These are phyloP conservation scores for Emesis furor DNA, from an alignment of 2,888 invertebrate genomes.

Conservation along the genomic window DNA sequence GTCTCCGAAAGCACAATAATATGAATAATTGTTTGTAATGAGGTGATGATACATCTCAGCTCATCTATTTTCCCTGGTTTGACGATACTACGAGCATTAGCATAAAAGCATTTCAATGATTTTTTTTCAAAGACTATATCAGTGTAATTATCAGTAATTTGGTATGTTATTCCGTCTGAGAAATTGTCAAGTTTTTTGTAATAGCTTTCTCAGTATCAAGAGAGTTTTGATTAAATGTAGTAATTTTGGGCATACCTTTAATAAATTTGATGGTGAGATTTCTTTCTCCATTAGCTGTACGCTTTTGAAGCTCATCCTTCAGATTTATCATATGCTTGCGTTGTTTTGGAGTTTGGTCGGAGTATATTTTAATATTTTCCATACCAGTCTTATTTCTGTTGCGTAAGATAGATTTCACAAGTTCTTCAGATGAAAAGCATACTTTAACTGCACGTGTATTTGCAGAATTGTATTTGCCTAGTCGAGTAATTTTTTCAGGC, in stretches of 20 bases:
- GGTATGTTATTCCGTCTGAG: too few relatives aligned
- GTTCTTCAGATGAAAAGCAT: not conserved
- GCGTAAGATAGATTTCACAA: not conserved
- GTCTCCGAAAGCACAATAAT: slow-evolving; percentile 65
- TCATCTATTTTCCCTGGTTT: slow-evolving; percentile 44
- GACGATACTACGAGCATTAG: slow-evolving; percentile 34
- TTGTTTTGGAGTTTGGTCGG: slow-evolving; percentile 62
- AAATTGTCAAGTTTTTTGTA: slow-evolving; percentile 16
- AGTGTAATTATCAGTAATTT: too few relatives aligned
- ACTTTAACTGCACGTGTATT: not conserved
- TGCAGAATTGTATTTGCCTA: not conserved
- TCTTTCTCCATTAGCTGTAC: slow-evolving; percentile 48
- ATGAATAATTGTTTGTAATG: slow-evolving; percentile 44
- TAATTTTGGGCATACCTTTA: slow-evolving; percentile 62
- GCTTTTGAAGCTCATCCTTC: slow-evolving; percentile 38
- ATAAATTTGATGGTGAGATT: slow-evolving; percentile 60
- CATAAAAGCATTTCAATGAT: slow-evolving; percentile 39
- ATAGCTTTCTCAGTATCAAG: too few relatives aligned
- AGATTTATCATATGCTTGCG: slow-evolving; percentile 45
- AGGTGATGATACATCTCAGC: slow-evolving; percentile 23
- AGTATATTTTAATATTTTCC: not conserved
- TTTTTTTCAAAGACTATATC: slow-evolving; percentile 23
- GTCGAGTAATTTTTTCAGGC: not conserved
- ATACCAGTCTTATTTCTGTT: not conserved
- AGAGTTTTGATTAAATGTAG: not conserved